Base-by-base conservation (phyloP, 2,797 vertebrate genomes). In the Platalea minor region DNA sequence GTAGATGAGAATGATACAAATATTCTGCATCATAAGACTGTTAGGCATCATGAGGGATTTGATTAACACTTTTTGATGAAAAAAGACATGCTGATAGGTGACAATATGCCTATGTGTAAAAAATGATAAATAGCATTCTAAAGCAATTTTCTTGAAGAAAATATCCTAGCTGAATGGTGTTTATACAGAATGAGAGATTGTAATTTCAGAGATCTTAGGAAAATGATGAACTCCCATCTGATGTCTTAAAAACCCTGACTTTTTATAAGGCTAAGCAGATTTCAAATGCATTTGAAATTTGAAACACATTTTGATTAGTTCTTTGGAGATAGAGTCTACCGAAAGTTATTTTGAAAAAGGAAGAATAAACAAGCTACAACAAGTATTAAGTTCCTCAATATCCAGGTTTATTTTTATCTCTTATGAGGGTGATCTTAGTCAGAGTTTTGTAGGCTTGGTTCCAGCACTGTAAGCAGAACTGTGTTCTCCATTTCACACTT, bases 281-380 rank as follows among this genome's bases (percentile, higher is more conserved):
- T 96, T 86, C 57, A 92, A 91, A 95, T n/a, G 9, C 33, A 54
- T 88, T 89, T 87, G 51, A 83, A 92, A 93, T 76, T 73, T 89
- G 48, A 89, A 93, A 61, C 31, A 78, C 7, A 87, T 11, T 76
- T 86, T 79, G 39, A 83, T 80, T 77, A 85, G 39, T 85, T 73
- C 23, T 53, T 93, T 89, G 81, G n/a, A 88, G 28, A 72, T 33
- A 6, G 14, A 77, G 28, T 53, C 35, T 87, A 61, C 16, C 1
- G 6, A 18, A 74, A 85, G 17, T 48, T 74, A 50, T 88, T 89
- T 84, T 63, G 18, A 56, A 89, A 95, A 72, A 3, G 7, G 12
- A 56, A 61, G 85, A 86, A 63, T 43, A 28, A 72, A 28, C 2
- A 46, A 68, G 33, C 25, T 60, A 56, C 5, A 69, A 19, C 5